phyloP scores from a whole-genome alignment of 2,797 vertebrate genomes.

The Oophaga sylvatica region DNA sequence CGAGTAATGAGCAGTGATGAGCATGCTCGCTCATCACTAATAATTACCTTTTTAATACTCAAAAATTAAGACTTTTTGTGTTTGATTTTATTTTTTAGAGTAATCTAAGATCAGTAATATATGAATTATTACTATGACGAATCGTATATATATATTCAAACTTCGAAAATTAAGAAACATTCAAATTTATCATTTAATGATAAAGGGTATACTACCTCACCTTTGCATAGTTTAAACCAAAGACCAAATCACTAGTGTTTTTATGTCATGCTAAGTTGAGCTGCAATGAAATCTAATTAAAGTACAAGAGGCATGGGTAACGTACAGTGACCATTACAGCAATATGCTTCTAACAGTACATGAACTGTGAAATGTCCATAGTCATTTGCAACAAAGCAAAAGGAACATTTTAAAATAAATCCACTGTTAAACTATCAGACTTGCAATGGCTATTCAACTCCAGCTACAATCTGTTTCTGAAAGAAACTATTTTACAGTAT shows the following conservation, averaged over 20 bases:
- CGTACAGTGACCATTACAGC: neutral
- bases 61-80: too few species aligned
- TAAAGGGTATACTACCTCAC: neutral
- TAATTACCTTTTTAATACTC: too few species aligned
- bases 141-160: neutral
- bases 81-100: neutral
- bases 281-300: conserved; percentile 12
- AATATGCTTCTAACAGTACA: neutral
- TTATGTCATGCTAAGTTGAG: conserved; percentile 6
- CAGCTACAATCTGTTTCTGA: neutral
- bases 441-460: neutral
- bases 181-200: neutral
- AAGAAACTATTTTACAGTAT: neutral
- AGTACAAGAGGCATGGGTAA: neutral
- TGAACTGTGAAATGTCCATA: neutral
- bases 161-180: neutral
- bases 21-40: too few species aligned
- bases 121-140: neutral
- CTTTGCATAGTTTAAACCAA: neutral
- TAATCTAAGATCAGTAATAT: neutral
- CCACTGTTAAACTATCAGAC: neutral
- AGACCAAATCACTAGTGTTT: neutral
- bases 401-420: conserved; percentile 1
- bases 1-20: too few species aligned
- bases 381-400: neutral